Percentiles rank a stretch among this genome's conserved stretches.
These are phyloP conservation scores for Hycleus phaleratus DNA, from an alignment of 1,140 invertebrate species.

Conservation along the genomic window DNA sequence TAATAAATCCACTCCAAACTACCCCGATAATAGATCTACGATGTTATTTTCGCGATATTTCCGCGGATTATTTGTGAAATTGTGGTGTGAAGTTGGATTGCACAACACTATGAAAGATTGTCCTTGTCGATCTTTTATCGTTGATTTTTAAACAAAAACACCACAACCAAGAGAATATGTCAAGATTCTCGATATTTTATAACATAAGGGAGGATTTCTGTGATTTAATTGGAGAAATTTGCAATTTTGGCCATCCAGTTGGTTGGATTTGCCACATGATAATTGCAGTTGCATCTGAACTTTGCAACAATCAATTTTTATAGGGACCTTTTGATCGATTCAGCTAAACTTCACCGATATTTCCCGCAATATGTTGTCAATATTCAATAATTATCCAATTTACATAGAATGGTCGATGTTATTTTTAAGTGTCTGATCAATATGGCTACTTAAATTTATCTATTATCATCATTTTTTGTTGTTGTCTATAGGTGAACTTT, in stretches of 20 bases:
- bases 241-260: too few species aligned
- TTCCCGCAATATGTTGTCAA: not conserved
- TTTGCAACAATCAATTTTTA: too few species aligned
- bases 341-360: not conserved
- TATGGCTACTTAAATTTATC: not conserved
- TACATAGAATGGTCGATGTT: not conserved
- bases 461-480: conserved; percentile 22
- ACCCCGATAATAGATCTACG: conserved; percentile 23
- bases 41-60: conserved; percentile 31
- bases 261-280: too few species aligned
- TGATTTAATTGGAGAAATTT: too few species aligned
- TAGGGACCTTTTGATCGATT: too few species aligned
- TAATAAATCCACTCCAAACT: conserved; percentile 14
- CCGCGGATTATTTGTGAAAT: conserved; percentile 30
- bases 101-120: conserved; percentile 38
- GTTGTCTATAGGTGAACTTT: conserved; percentile 87
- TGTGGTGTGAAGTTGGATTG: conserved; percentile 26
- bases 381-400: not conserved
- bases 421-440: conserved; percentile 1
- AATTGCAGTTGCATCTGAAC: too few species aligned
- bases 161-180: too few species aligned
- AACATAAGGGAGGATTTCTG: too few species aligned
- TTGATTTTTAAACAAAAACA: too few species aligned
- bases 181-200: too few species aligned
- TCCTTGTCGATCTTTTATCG: not conserved